Percentiles rank a stretch among this genome's conserved stretches.
Evolutionary conservation across 2,888 invertebrate genomes (phyloP).

Genomic region (Cerceris ruficornis): DNA sequence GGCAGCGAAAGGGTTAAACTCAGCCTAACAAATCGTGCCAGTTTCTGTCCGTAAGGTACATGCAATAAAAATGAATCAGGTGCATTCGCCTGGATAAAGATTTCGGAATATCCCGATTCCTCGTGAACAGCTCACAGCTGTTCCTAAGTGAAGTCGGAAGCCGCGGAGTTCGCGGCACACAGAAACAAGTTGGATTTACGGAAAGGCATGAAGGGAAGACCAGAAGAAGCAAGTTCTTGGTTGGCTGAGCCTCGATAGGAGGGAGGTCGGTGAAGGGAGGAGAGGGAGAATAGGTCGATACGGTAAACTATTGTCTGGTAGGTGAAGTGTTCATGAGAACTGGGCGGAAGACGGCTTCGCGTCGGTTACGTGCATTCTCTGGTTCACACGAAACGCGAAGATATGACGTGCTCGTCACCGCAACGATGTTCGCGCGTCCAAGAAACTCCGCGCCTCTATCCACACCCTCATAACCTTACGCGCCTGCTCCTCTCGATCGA

Average conservation of each 20-base stretch:
- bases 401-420: slow-evolving; percentile 44
- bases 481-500: slow-evolving; percentile 49
- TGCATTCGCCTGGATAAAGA: background rate
- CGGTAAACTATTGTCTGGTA: slow-evolving; percentile 77
- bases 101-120: background rate
- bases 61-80: background rate
- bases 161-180: slow-evolving; percentile 66
- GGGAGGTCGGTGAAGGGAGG: slow-evolving; percentile 19
- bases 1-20: too few species aligned
- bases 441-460: slow-evolving; percentile 41
- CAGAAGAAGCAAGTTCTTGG: slow-evolving; percentile 69
- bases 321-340: slow-evolving; percentile 74
- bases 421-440: slow-evolving; percentile 38
- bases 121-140: slow-evolving; percentile 47
- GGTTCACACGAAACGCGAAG: slow-evolving; percentile 62
- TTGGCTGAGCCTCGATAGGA: slow-evolving; percentile 44
- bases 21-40: too few species aligned
- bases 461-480: slow-evolving; percentile 40
- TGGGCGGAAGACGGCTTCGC: slow-evolving; percentile 66
- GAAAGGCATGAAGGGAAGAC: slow-evolving; percentile 69
- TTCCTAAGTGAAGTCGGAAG: slow-evolving; percentile 64
- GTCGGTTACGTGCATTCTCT: slow-evolving; percentile 65
- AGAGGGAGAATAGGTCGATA: slow-evolving; percentile 74
- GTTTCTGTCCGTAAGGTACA: too few species aligned
- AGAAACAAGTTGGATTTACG: slow-evolving; percentile 67